A percentile compares a stretch with the other conserved stretches of the same genome.
Conservation (phyloP, 53 echinoderm and acorn worm species). For the Henricia sp. region DNA sequence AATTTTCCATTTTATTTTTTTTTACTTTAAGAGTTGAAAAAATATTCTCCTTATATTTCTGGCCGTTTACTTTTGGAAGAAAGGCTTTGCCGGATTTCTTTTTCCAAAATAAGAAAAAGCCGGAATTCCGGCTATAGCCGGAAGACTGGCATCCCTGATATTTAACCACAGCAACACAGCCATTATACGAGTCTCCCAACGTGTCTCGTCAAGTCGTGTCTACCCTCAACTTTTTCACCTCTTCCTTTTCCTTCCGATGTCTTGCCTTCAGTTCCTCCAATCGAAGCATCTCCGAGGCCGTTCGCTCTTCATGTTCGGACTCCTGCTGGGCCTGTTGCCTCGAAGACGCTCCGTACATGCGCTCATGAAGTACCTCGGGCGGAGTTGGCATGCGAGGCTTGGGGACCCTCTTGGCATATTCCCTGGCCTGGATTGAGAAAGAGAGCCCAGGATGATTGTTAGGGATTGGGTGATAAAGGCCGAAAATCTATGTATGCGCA, state of each 20-base stretch:
- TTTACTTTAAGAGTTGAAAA: no score
- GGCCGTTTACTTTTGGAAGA: no score
- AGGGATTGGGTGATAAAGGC: no score
- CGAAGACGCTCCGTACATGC: constrained; percentile 70
- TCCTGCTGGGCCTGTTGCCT: constrained; percentile 35
- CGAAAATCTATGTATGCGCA: no score
- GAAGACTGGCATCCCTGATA: not conserved
- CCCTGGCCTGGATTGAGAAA: constrained; percentile 67
- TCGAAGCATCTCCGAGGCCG: constrained; percentile 72
- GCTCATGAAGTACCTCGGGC: constrained; percentile 76
- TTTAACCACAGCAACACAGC: not conserved
- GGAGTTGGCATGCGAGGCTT: constrained; percentile 82
- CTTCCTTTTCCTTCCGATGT: constrained; percentile 80
- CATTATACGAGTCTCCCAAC: not conserved
- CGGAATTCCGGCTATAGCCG: no score
- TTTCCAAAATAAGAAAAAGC: no score
- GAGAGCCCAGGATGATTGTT: no score
- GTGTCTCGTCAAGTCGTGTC: constrained; percentile 1
- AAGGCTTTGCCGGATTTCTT: no score
- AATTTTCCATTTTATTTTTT: no score
- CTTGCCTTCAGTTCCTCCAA: constrained; percentile 81
- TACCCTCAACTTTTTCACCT: constrained; percentile 71
- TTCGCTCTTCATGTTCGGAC: constrained; percentile 50
- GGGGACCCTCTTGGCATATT: constrained; percentile 82
- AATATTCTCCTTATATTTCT: no score